These are phyloP conservation scores for Abrostola triplasia DNA, from an alignment of 2,888 invertebrate genomes.

Conservation along the genomic window DNA sequence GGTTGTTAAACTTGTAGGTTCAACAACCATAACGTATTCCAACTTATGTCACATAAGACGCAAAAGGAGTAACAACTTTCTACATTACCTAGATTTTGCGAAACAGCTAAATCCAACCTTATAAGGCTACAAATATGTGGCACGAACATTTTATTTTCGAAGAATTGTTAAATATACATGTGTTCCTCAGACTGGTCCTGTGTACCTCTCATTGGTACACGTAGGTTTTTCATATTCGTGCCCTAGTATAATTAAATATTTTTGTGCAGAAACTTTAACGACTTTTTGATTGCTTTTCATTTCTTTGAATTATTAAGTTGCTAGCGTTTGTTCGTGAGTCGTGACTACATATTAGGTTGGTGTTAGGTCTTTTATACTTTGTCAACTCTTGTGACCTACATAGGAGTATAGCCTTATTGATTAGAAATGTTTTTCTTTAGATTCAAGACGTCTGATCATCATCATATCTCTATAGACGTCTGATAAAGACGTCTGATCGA, in stretches of 20 bases:
- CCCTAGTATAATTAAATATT: conserved; percentile 9
- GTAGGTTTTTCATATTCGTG: conserved; percentile 10
- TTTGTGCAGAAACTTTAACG: conserved; percentile 24
- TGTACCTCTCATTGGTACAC: conserved; percentile 6
- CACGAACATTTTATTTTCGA: conserved; percentile 14
- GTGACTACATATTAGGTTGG: not conserved
- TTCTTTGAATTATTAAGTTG: conserved; percentile 3
- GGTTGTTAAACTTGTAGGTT: conserved; percentile 24
- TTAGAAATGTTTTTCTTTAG: too few species aligned
- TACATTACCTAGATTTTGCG: conserved; percentile 49
- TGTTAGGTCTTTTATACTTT: not conserved
- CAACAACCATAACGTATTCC: conserved; percentile 23
- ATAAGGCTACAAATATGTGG: conserved; percentile 19
- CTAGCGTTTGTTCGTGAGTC: conserved; percentile 1
- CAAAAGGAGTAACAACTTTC: conserved; percentile 57
- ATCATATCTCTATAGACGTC: too few species aligned
- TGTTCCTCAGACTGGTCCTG: not conserved
- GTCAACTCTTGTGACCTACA: too few species aligned
- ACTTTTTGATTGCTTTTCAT: conserved; percentile 32
- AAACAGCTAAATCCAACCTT: conserved; percentile 34
- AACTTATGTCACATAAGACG: conserved; percentile 47
- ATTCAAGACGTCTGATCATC: too few species aligned
- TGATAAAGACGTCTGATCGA: too few species aligned
- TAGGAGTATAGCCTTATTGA: too few species aligned
- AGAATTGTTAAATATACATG: not conserved